A percentile compares a stretch with the other conserved stretches of the same genome.
Evolutionary conservation across 2,113 vertebrate species (phyloP).

Genomic region (Aldabrachelys gigantea): DNA sequence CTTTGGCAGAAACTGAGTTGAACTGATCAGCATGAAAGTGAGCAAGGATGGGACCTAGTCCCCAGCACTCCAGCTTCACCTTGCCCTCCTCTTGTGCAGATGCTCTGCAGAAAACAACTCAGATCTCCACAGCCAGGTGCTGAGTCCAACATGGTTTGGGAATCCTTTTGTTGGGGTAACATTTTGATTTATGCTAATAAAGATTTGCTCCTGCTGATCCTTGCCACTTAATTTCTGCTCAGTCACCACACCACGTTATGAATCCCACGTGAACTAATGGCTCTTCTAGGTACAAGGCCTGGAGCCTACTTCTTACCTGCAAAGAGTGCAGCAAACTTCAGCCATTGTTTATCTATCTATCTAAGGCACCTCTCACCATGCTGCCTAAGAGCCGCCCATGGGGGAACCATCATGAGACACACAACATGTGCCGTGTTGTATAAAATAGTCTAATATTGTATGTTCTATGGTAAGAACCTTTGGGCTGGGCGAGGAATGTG

Average conservation of each 20-base stretch:
- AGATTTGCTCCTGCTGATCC: background rate
- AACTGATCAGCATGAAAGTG: background rate
- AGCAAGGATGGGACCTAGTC: background rate
- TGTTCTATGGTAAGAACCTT: background rate
- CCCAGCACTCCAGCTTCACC: background rate
- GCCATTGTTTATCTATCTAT: background rate
- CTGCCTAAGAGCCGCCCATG: background rate
- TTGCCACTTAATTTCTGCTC: background rate
- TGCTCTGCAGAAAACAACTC: background rate
- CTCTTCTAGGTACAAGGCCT: background rate
- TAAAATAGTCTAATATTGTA: background rate
- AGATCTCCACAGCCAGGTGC: too few relatives aligned
- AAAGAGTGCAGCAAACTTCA: background rate
- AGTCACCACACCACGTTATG: background rate
- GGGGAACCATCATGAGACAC: background rate
- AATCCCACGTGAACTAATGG: background rate
- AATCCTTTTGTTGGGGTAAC: background rate
- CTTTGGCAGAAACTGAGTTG: background rate
- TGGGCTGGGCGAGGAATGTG: background rate
- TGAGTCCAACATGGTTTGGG: background rate
- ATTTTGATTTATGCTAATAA: background rate
- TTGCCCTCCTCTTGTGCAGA: background rate
- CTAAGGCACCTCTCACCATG: background rate
- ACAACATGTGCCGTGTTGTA: background rate
- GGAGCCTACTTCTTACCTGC: background rate